phyloP scores from a whole-genome alignment of 2,888 invertebrate genomes.

The Kryphioiulus occultus region DNA sequence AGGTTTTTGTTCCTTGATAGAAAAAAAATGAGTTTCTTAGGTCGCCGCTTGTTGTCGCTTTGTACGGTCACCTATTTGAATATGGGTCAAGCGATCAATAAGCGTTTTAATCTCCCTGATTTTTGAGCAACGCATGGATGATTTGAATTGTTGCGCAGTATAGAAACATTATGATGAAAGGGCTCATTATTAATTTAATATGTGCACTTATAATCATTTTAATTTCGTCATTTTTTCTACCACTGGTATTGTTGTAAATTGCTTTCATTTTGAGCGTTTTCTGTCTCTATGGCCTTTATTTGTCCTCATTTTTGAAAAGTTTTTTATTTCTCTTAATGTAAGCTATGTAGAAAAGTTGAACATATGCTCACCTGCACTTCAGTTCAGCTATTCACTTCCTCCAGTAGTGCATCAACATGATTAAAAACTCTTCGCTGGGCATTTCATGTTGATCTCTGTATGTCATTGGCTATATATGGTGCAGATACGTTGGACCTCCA shows the following conservation, averaged over 20 bases:
- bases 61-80: slow-evolving; percentile 39
- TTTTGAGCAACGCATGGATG: background rate
- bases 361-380: background rate
- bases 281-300: background rate
- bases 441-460: no score
- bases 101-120: background rate
- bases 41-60: slow-evolving; percentile 35
- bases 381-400: no score
- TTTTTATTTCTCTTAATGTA: background rate
- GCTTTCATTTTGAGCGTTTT: background rate
- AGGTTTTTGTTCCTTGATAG: slow-evolving; percentile 24
- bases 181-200: background rate
- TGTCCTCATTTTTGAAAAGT: background rate
- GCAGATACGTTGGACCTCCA: no score
- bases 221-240: background rate
- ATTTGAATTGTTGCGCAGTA: background rate
- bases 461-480: no score
- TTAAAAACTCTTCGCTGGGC: no score
- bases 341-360: background rate
- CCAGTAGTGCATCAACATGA: no score
- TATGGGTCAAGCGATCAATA: slow-evolving; percentile 40
- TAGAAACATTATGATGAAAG: background rate
- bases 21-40: background rate
- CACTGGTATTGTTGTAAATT: background rate
- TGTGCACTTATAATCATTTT: background rate